Evolutionary conservation across 2,113 vertebrate species (phyloP).

Genomic region (Takifugu bimaculatus): DNA sequence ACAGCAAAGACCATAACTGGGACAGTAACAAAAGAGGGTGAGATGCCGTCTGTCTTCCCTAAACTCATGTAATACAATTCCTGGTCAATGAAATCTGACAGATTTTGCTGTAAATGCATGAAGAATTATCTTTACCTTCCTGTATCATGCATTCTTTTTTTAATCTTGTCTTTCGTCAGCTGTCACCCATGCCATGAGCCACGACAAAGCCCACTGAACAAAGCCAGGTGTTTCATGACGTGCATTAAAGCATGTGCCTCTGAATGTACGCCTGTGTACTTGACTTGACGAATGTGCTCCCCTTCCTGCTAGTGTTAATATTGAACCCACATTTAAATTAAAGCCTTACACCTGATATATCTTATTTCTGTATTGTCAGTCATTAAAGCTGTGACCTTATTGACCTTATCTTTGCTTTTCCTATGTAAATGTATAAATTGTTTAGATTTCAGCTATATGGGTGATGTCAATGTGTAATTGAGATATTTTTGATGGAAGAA

Average conservation of each 20-base stretch:
- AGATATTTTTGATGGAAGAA: slow-evolving; percentile 17
- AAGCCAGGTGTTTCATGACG: neutral
- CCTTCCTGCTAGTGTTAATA: too few species aligned
- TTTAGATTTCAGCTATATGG: neutral
- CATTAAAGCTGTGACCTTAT: too few species aligned
- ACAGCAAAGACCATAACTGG: slow-evolving; percentile 75
- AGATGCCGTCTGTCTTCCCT: slow-evolving; percentile 10
- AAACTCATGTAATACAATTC: slow-evolving; percentile 28
- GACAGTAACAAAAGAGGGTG: slow-evolving; percentile 79
- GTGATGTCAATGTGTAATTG: neutral
- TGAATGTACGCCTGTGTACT: neutral
- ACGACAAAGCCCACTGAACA: slow-evolving; percentile 61
- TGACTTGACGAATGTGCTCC: neutral
- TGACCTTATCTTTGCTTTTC: too few species aligned
- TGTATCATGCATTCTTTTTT: neutral
- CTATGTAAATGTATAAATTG: neutral
- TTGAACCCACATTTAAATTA: too few species aligned
- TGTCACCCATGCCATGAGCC: slow-evolving; percentile 54
- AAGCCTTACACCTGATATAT: too few species aligned
- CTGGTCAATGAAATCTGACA: neutral
- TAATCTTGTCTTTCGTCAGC: slow-evolving; percentile 44
- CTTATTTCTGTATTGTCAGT: too few species aligned
- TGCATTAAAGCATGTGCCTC: slow-evolving; percentile 1
- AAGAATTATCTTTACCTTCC: slow-evolving; percentile 2
- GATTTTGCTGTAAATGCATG: neutral